Evolutionary conservation across 2,888 invertebrate species (phyloP).

Genomic region (Agonopterix arenella): DNA sequence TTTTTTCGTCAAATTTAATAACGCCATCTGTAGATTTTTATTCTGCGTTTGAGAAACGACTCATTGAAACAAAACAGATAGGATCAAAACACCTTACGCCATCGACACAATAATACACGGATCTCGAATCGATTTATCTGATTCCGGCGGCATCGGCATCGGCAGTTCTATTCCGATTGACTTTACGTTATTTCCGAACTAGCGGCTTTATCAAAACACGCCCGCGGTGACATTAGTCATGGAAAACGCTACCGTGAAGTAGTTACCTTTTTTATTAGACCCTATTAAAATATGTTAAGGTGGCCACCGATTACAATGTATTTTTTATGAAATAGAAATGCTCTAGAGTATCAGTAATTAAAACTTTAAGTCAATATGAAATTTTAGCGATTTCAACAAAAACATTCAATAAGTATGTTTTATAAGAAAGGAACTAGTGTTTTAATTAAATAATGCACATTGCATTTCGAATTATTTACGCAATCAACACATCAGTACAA

Average conservation of each 20-base stretch:
- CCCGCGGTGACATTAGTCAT: constrained; percentile 31
- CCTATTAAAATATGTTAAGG: background rate
- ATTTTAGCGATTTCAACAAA: background rate
- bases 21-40: too few relatives aligned
- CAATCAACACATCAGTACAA: constrained; percentile 51
- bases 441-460: background rate
- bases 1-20: too few relatives aligned
- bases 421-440: too few relatives aligned
- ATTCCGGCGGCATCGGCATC: constrained; percentile 44
- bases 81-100: constrained; percentile 16
- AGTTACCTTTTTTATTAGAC: constrained; percentile 2
- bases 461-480: constrained; percentile 33
- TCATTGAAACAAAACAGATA: too few relatives aligned
- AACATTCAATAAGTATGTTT: background rate
- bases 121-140: constrained; percentile 52
- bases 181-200: constrained; percentile 35
- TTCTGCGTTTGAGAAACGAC: too few relatives aligned
- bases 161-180: constrained; percentile 54
- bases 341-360: too few relatives aligned
- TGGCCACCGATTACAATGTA: too few relatives aligned
- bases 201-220: constrained; percentile 21
- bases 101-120: constrained; percentile 34
- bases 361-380: too few relatives aligned
- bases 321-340: too few relatives aligned
- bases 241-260: constrained; percentile 39